Percentiles rank a stretch among this genome's conserved stretches.
phyloP scores from a whole-genome alignment of 2,888 invertebrate species.

The Bhutanitis thaidina region DNA sequence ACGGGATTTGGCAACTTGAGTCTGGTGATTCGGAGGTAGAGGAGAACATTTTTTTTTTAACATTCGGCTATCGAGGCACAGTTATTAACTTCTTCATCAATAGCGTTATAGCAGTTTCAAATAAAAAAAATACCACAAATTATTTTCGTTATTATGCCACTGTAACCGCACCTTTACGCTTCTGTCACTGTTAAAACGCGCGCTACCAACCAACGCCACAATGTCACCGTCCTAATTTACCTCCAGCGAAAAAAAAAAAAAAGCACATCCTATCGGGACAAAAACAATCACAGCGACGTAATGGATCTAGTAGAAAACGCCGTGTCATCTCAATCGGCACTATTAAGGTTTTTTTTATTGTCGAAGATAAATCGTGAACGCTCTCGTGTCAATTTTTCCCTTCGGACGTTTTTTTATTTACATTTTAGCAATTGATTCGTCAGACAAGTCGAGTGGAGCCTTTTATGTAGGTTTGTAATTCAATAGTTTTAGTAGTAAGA shows the following conservation, averaged over 20 bases:
- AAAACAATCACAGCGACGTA: slow-evolving; percentile 5
- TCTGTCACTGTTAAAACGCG: slow-evolving; percentile 1
- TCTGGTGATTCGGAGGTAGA: no score
- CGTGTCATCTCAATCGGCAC: slow-evolving; percentile 15
- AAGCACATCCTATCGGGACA: neutral
- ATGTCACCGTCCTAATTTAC: slow-evolving; percentile 9
- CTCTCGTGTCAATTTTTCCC: neutral
- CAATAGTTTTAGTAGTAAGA: no score
- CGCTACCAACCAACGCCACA: neutral
- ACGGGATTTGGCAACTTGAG: no score
- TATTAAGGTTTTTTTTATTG: slow-evolving; percentile 4
- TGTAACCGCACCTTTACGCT: neutral
- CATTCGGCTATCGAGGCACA: no score
- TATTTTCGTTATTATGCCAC: neutral
- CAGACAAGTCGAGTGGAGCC: slow-evolving; percentile 1
- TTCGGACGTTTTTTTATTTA: neutral
- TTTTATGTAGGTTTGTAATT: neutral
- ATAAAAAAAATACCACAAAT: no score
- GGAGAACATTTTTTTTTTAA: no score
- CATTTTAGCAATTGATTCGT: slow-evolving; percentile 3
- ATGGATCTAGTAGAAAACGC: slow-evolving; percentile 3
- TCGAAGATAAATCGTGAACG: slow-evolving; percentile 13
- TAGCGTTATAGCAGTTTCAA: no score
- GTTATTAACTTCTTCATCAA: no score
- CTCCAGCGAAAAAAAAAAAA: slow-evolving; percentile 14